Evolutionary conservation across 64 coral and sea anemone genomes (phyloP).

Genomic region (Porites lutea): DNA sequence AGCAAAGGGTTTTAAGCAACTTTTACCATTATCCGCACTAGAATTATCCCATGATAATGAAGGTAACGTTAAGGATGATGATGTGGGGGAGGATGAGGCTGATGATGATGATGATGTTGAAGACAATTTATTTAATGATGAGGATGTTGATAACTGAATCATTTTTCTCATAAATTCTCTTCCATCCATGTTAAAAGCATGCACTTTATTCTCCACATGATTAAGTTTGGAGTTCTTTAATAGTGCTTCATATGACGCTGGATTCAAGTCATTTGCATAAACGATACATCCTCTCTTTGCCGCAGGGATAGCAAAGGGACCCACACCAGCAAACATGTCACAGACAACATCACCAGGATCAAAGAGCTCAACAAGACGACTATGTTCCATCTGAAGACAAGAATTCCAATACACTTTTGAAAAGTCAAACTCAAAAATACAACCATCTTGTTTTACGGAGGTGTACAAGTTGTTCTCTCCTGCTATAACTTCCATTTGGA

Average conservation of each 20-base stretch:
- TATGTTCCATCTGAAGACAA: conserved; percentile 97
- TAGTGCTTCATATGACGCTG: conserved; percentile 82
- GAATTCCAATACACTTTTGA: conserved; percentile 99
- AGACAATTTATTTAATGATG: not conserved
- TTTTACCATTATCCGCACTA: not conserved
- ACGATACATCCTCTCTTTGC: conserved; percentile 90
- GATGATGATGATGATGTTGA: not conserved
- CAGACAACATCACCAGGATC: conserved; percentile 78
- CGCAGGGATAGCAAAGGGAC: conserved; percentile 98
- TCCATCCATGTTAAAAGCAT: conserved; percentile 92
- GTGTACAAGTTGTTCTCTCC: conserved; percentile 83
- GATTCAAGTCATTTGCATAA: conserved; percentile 98
- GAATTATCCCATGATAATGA: not conserved
- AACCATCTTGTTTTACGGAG: conserved; percentile 87
- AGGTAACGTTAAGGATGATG: not conserved
- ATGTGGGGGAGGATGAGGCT: not conserved
- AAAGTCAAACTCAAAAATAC: conserved; percentile 94
- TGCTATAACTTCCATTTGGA: conserved; percentile 96
- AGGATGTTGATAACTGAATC: not conserved
- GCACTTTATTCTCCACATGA: conserved; percentile 66
- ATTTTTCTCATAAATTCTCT: conserved; percentile 82
- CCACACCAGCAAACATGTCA: conserved; percentile 99
- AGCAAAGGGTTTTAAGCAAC: conserved; percentile 57
- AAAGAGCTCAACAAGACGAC: conserved; percentile 81
- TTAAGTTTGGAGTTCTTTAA: conserved; percentile 83